Base-by-base conservation (phyloP, 2,888 invertebrate genomes). In the Panopea generosa region DNA sequence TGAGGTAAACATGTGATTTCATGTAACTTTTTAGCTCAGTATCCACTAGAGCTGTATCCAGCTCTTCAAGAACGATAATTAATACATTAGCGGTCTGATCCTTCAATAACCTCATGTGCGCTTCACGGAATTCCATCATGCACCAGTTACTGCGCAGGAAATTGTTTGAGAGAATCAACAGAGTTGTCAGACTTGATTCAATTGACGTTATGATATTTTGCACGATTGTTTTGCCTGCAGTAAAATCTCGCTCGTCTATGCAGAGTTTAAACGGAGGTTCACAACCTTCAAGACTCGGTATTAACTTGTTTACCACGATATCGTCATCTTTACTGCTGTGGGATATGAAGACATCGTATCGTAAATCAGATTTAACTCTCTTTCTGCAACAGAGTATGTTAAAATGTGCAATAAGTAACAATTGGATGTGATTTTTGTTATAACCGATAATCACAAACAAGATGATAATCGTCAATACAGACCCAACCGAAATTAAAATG, bases 101-200 rank as follows among this genome's bases (percentile, higher is more conserved):
- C 24, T 33, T 63, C 3, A 79, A 29, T 4, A 70, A 43, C 38
- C 66, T 62, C 43, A 56, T 50, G 22, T 74, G 63, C 7, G 71
- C 71, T 26, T 75, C 66, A 18, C 67, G 55, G 43, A 71, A 71
- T 45, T 79, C 78, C 70, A 68, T 65, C 22, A 52, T 52, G 22
- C 78, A 79, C 78, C 78, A 79, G 2, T 63, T 18, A 47, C 78
- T 75, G 11, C 60, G 7, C 0, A 79, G 53, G 49, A 75, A 79
- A 45, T 68, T 75, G 27, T 74, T 70, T 11, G 78, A 71, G 4
- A 79, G 26, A 2, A 71, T 40, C 0, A 79, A 38, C n/a, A 79
- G 43, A 7, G 70, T 75, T 18, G 68, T 75, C 2, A 52, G 55
- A 29, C 78, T 79, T 0, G 66, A 55, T 27, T 65, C 49, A 4